Conservation (phyloP, 2,797 vertebrate species). For the Allochrocebus solatus region DNA sequence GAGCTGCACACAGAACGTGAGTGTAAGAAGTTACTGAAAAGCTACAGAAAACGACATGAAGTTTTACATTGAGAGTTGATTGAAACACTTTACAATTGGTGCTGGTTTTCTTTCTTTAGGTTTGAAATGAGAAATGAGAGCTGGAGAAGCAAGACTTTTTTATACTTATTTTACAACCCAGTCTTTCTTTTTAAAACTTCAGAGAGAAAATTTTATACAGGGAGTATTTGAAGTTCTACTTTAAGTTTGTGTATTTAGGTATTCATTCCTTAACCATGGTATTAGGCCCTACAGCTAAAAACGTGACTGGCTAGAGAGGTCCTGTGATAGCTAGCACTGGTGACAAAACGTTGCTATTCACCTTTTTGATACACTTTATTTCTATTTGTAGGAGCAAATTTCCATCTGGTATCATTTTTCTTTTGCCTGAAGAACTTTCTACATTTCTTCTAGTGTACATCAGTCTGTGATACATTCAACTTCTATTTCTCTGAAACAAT, state of each 20-base stretch:
- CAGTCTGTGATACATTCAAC: not conserved
- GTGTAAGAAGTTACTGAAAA: not conserved
- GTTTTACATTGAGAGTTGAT: not conserved
- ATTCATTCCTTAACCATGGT: not conserved
- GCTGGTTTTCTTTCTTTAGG: not conserved
- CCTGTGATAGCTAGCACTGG: not conserved
- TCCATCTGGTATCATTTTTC: not conserved
- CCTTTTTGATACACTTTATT: not conserved
- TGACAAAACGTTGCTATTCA: not conserved
- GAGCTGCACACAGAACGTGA: not conserved
- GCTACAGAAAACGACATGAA: not conserved
- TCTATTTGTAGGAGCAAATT: not conserved
- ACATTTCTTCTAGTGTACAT: not conserved
- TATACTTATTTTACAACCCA: not conserved
- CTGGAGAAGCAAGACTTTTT: not conserved
- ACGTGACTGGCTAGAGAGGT: not conserved
- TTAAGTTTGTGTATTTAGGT: not conserved
- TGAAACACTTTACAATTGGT: not conserved
- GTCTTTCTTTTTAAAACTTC: not conserved
- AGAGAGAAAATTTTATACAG: not conserved
- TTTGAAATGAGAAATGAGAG: not conserved
- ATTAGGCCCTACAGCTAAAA: not conserved
- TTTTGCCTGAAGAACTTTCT: constrained; percentile 4
- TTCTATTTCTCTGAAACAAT: not conserved
- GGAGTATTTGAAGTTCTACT: not conserved